Conservation (phyloP, 2,113 vertebrate genomes). For the Sander lucioperca region DNA sequence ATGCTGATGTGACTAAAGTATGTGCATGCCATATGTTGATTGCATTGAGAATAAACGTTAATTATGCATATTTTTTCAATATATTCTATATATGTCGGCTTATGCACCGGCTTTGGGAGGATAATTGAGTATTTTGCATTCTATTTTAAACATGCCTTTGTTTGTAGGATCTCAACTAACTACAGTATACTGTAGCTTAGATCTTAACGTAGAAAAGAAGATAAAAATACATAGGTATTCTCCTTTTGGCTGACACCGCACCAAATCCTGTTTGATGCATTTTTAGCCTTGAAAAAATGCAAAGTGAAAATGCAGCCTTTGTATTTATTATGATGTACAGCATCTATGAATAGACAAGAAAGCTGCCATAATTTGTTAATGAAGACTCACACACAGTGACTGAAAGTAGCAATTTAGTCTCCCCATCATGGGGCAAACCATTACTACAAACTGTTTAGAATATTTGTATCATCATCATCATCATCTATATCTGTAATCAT, state of each 20-base stretch:
- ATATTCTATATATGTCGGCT: slow-evolving; percentile 15
- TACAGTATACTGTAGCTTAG: neutral
- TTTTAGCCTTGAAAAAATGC: neutral
- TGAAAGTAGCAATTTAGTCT: neutral
- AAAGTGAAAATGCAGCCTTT: too few relatives aligned
- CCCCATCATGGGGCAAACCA: neutral
- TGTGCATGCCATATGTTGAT: slow-evolving; percentile 37
- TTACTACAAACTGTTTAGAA: neutral
- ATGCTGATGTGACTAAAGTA: slow-evolving; percentile 5
- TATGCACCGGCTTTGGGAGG: neutral
- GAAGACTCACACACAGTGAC: neutral
- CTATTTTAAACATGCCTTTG: slow-evolving; percentile 10
- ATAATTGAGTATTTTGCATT: slow-evolving; percentile 10
- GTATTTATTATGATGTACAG: neutral
- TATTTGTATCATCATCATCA: slow-evolving; percentile 3
- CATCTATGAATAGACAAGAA: neutral
- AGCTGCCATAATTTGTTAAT: neutral
- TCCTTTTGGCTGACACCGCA: neutral
- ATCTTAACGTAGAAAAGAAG: neutral
- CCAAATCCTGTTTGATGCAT: neutral
- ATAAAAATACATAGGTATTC: neutral
- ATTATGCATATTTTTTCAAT: slow-evolving; percentile 51
- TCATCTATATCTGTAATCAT: slow-evolving; percentile 12
- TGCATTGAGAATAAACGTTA: slow-evolving; percentile 45
- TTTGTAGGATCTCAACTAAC: neutral